Evolutionary conservation across 2,113 vertebrate genomes (phyloP).

Genomic region (Mesitornis unicolor): DNA sequence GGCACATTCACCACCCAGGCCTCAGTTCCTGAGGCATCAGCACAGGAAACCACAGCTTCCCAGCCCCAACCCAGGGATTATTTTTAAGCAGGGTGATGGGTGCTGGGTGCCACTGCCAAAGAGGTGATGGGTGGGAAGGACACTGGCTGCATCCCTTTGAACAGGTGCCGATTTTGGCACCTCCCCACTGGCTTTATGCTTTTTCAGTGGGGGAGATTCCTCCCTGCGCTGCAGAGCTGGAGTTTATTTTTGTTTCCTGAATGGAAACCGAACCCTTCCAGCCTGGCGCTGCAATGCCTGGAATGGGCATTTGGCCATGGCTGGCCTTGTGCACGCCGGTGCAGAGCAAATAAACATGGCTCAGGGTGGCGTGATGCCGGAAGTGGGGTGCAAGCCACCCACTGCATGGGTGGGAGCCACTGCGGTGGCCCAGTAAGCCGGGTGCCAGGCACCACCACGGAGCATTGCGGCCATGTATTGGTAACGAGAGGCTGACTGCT

Average conservation of each 20-base stretch:
- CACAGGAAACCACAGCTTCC: neutral
- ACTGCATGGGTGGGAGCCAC: fast-evolving
- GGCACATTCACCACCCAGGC: neutral
- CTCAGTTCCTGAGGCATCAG: fast-evolving
- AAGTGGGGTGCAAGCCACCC: neutral
- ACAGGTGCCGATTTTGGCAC: fast-evolving
- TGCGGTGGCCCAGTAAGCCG: fast-evolving
- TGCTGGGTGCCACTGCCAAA: neutral
- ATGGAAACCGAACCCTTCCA: neutral
- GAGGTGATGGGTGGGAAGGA: neutral
- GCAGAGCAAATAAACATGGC: fast-evolving
- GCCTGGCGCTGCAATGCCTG: neutral
- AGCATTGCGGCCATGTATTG: fast-evolving
- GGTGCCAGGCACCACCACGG: fast-evolving
- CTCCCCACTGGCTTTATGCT: fast-evolving
- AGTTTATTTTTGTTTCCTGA: neutral
- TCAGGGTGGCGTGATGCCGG: fast-evolving
- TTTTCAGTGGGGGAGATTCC: neutral
- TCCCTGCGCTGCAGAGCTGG: fast-evolving
- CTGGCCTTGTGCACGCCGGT: fast-evolving
- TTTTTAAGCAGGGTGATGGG: neutral
- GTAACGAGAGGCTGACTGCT: fast-evolving
- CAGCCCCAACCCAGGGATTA: neutral
- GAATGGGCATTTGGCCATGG: neutral
- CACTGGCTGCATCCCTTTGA: fast-evolving